A percentile compares a stretch with the other conserved stretches of the same genome.
Evolutionary conservation across 2,113 vertebrate genomes (phyloP).

Genomic region (Anthoscopus minutus): DNA sequence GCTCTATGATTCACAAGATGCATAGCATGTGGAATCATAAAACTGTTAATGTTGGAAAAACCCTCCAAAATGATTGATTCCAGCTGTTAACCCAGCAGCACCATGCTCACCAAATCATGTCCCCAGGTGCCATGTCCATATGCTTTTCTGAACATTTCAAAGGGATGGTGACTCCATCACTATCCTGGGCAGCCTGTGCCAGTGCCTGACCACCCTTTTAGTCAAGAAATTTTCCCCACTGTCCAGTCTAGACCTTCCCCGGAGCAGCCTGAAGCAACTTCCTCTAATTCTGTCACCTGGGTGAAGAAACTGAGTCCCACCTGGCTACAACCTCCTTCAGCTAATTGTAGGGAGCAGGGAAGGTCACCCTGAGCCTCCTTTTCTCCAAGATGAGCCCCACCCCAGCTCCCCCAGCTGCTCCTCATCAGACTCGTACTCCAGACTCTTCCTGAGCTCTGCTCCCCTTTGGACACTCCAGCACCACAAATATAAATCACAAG

Average conservation of each 20-base stretch:
- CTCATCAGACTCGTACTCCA: not conserved
- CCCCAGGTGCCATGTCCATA: not conserved
- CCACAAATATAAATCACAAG: rapidly evolving
- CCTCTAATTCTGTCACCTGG: not conserved
- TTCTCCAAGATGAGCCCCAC: not conserved
- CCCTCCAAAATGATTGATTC: not conserved
- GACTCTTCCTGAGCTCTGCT: not conserved
- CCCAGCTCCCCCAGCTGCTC: not conserved
- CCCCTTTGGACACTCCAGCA: not conserved
- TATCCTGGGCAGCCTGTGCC: not conserved
- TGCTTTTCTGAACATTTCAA: not conserved
- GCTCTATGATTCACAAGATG: not conserved
- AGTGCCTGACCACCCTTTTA: not conserved
- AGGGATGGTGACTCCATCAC: not conserved
- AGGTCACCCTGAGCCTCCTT: not conserved
- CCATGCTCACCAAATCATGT: not conserved
- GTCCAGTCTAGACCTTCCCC: not conserved
- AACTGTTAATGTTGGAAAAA: not conserved
- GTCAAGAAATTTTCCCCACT: not conserved
- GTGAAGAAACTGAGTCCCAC: not conserved
- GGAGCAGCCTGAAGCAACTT: not conserved
- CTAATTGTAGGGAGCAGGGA: not conserved
- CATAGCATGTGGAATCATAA: not conserved
- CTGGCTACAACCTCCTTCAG: not conserved
- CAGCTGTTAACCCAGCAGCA: not conserved